phyloP scores from a whole-genome alignment of 1,140 invertebrate species.

The Brachionus angularis region DNA sequence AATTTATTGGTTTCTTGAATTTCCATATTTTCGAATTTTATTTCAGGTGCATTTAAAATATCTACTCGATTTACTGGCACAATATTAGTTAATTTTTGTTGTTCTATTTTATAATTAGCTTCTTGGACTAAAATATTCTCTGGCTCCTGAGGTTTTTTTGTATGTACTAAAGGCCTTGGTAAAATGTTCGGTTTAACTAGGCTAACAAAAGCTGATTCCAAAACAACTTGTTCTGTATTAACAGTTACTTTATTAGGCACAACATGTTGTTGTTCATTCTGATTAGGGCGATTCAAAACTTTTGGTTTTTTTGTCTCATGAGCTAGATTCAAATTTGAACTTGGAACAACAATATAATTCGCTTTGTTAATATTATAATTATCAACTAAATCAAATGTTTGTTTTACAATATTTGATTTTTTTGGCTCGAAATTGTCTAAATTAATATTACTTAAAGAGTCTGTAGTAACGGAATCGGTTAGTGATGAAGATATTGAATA shows the following conservation, averaged over 20 bases:
- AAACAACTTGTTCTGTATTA: not conserved
- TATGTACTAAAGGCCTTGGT: not conserved
- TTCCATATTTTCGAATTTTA: not conserved
- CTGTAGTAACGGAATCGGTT: not conserved
- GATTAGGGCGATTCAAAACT: too few relatives aligned
- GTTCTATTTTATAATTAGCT: not conserved
- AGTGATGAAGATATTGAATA: constrained; percentile 22
- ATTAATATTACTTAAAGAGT: constrained; percentile 15
- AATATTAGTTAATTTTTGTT: not conserved
- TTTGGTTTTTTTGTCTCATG: too few relatives aligned
- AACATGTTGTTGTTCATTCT: too few relatives aligned
- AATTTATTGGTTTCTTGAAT: too few relatives aligned
- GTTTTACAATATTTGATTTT: too few relatives aligned
- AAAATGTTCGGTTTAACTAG: not conserved
- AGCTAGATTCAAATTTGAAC: too few relatives aligned
- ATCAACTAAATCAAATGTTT: too few relatives aligned
- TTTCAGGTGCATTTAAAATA: not conserved
- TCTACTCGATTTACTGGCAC: too few relatives aligned
- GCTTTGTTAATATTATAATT: too few relatives aligned
- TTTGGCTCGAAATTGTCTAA: constrained; percentile 21
- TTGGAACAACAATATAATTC: too few relatives aligned
- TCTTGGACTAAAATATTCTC: not conserved
- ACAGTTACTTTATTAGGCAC: too few relatives aligned
- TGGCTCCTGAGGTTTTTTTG: not conserved
- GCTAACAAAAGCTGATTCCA: not conserved